Evolutionary conservation across 2,888 invertebrate genomes (phyloP), one percentile per base, ranked within the genome.

Genomic region (Trissolcus brochymenae): DNA sequence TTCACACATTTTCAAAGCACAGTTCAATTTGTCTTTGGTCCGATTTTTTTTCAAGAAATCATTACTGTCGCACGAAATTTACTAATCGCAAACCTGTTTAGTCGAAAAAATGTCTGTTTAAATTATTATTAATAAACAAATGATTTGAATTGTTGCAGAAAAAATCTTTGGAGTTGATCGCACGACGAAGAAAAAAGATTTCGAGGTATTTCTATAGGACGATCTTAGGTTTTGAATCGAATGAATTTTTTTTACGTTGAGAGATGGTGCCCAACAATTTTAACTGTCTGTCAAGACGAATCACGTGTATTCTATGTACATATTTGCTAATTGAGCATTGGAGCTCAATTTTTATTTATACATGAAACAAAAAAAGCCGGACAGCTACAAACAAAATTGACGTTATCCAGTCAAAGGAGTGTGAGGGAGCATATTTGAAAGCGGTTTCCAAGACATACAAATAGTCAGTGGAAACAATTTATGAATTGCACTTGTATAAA

Each of bases 261-360:
- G 85, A 86, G 83, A 84, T 83, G 80, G 80, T 80, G 79, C 78
- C 62, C 74, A 76, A 80, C 76, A 79, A 82, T 80, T 70, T 54
- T 81, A 79, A 66, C 80, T 11, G 35, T 35, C 35, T 35, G 82
- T 79, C 84, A 82, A 83, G 79, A 35, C 83, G 85, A 85, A 85
- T 84, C 84, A 87, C 85, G 86, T 87, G 85, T 88, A 87, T 88
- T 87, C 86, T 88, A 86, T 89, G 88, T 88, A 88, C 81, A 88
- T 89, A 88, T 83, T 85, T 86, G 85, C 83, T 84, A 80, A 85
- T 82, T 84, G 83, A 87, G 82, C 80, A 81, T 11, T 35, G 80
- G 82, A 84, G 85, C 84, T 83, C 86, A 87, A 87, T 87, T 85
- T 87, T 87, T 87, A 84, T 85, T 84, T 84, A 84, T 84, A 81